Evolutionary conservation across 2,888 invertebrate species (phyloP), one percentile per base, ranked within the genome.

Genomic region (Notodonta dromedarius): DNA sequence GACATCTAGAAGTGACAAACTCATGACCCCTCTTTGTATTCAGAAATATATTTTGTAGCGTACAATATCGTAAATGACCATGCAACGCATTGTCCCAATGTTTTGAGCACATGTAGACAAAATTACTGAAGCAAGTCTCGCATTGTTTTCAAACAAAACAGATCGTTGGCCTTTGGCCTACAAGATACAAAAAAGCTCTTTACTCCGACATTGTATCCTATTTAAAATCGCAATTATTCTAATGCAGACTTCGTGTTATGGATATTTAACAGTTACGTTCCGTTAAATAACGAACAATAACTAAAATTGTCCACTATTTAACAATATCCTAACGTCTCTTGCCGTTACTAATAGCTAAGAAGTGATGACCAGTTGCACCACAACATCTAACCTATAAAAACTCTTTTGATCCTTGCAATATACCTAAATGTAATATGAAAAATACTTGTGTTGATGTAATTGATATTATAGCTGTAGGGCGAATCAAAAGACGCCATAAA

Each of bases 121-220:
- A 24, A 24, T 51, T 51, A 53, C 40, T 32, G 24, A 52, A 52
- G 12, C 32, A 13, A 52, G 24, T 14, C 55, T n/a, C 9, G 39
- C 40, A 40, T 55, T 55, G 40, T 55, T 13, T 16, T 40, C 16
- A n/a, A 40, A 55, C 55, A 55, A 55, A 16, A 39, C 5, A 55
- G 55, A 40, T 55, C 55, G n/a, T 55, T 40, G 40, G 52, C 52
- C 55, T 55, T 55, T 55, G 40, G 52, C 52, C 55, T 55, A 55
- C 40, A 8, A 40, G 5, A 40, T 52, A 32, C 12, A 52, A 4
- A 55, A 55, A 55, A 55, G 55, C 55, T 55, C 13, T 40, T 40
- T 55, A 40, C 16, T 40, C 55, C 13, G 8, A 40, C 52, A 5
- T 52, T 35, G 32, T 52, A 32, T 7, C 24, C 51, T 24, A 13